Percentiles rank a stretch among this genome's conserved stretches.
Conservation (phyloP, 2,888 invertebrate species). For the Caradrina clavipalpis region DNA sequence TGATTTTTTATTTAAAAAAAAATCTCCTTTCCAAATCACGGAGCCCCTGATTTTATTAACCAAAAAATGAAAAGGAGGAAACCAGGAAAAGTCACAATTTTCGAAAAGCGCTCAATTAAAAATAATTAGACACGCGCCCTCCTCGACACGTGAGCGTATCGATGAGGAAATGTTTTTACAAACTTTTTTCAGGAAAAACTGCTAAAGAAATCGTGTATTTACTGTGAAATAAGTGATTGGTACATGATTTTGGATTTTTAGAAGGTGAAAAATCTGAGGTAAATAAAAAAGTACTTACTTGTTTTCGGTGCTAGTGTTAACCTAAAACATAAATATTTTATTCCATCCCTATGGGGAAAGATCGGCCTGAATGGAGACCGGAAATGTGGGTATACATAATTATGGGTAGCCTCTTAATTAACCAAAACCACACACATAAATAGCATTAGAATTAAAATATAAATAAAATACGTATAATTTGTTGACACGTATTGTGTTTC, state of each 20-base stretch:
- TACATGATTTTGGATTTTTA: not conserved
- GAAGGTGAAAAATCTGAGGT: not conserved
- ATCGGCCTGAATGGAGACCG: too few species aligned
- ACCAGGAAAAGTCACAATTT: slow-evolving; percentile 28
- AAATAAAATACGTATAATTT: not conserved
- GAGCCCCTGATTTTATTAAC: too few species aligned
- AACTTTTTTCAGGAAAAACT: slow-evolving; percentile 4
- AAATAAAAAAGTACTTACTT: not conserved
- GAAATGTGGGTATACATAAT: too few species aligned
- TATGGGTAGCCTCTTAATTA: too few species aligned
- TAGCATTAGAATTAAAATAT: too few species aligned
- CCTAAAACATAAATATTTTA: not conserved
- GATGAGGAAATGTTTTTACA: slow-evolving; percentile 1
- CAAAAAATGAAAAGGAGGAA: slow-evolving; percentile 9
- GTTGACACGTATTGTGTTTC: not conserved
- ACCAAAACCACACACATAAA: too few species aligned
- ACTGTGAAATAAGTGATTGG: not conserved
- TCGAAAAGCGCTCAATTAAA: slow-evolving; percentile 60
- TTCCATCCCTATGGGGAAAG: too few species aligned
- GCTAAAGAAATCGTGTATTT: not conserved
- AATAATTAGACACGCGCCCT: slow-evolving; percentile 53
- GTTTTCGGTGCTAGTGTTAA: not conserved
- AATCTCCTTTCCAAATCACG: too few species aligned
- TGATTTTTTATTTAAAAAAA: too few species aligned
- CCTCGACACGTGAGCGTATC: slow-evolving; percentile 24